A percentile compares a stretch with the other conserved stretches of the same genome.
phyloP scores from a whole-genome alignment of 2,113 vertebrate species.

The Triplophysa tibetana region DNA sequence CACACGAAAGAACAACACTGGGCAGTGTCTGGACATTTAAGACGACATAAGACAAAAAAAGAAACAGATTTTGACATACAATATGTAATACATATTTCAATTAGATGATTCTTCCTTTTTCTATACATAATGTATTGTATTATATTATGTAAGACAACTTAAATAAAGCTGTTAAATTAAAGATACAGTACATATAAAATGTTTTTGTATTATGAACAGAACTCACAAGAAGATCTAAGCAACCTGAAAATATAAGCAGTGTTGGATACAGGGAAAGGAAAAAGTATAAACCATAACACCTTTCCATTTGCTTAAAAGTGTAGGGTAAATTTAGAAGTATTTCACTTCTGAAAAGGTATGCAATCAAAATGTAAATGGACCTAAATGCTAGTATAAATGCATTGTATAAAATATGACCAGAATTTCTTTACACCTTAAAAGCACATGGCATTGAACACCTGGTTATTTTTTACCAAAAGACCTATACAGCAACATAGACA shows the following conservation, averaged over 20 bases:
- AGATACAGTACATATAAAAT: neutral
- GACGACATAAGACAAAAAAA: slow-evolving; percentile 4
- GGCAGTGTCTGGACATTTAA: neutral
- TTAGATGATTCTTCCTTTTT: neutral
- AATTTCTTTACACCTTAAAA: neutral
- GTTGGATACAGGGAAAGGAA: neutral
- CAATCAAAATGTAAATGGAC: neutral
- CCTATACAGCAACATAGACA: neutral
- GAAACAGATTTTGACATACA: neutral
- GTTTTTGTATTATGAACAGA: neutral
- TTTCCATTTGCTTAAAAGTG: neutral
- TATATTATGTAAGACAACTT: slow-evolving; percentile 3
- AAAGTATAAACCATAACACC: slow-evolving; percentile 15
- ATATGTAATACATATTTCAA: slow-evolving; percentile 9
- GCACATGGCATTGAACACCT: slow-evolving; percentile 17
- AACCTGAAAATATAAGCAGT: too few relatives aligned
- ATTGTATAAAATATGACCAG: neutral
- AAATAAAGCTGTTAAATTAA: slow-evolving; percentile 6
- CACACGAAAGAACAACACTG: too few relatives aligned
- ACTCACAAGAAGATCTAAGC: too few relatives aligned
- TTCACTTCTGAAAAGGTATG: neutral
- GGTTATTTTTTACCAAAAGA: slow-evolving; percentile 24
- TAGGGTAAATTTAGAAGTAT: neutral
- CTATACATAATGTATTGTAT: neutral
- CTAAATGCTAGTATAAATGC: neutral